Evolutionary conservation across 2,113 vertebrate species (phyloP).

Genomic region (Atherinomorus stipes): DNA sequence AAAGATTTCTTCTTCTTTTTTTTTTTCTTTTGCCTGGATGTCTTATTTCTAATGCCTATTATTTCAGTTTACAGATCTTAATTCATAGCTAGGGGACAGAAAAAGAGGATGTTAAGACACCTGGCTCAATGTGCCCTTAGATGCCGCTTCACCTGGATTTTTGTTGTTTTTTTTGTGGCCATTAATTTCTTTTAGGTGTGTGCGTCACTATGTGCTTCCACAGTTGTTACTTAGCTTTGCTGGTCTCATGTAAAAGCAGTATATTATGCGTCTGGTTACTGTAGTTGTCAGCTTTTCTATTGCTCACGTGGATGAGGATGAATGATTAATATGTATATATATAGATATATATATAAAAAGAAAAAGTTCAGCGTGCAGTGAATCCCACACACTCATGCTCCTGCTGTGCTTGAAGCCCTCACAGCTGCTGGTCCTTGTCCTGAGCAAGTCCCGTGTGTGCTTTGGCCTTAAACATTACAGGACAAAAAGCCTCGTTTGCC

Average conservation of each 20-base stretch:
- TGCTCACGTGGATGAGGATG: constrained; percentile 50
- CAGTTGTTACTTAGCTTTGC: constrained; percentile 34
- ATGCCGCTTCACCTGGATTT: constrained; percentile 47
- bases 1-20: constrained; percentile 15
- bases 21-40: constrained; percentile 36
- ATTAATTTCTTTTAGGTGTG: constrained; percentile 10
- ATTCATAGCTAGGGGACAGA: constrained; percentile 36
- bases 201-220: constrained; percentile 5
- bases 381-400: constrained; percentile 23
- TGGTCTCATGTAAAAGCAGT: constrained; percentile 49
- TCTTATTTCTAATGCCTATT: constrained; percentile 71
- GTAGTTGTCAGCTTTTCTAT: constrained; percentile 56
- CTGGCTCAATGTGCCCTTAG: constrained; percentile 48
- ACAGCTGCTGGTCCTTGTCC: constrained; percentile 47
- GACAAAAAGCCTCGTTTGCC: constrained; percentile 1
- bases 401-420: constrained; percentile 39
- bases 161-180: constrained; percentile 3
- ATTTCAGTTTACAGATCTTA: constrained; percentile 50
- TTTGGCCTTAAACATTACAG: constrained; percentile 58
- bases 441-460: constrained; percentile 39
- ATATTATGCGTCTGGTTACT: constrained; percentile 44
- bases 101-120: constrained; percentile 37
- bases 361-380: constrained; percentile 55
- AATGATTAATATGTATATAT: constrained; percentile 56
- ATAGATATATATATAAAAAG: not conserved